phyloP scores from a whole-genome alignment of 2,888 invertebrate genomes.

The Eupeodes latifasciatus region DNA sequence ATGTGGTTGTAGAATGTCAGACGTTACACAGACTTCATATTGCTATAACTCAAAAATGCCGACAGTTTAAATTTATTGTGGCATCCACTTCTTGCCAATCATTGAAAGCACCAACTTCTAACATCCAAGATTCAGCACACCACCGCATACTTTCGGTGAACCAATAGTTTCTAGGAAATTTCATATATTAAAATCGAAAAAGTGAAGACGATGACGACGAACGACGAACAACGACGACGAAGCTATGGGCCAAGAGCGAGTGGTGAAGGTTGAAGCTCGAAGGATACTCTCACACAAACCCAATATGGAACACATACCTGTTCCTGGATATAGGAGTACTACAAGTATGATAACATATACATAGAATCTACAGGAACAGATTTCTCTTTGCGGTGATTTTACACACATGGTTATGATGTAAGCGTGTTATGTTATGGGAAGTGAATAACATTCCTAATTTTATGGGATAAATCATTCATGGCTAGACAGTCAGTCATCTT shows the following conservation, averaged over 20 bases:
- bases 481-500: conserved; percentile 75
- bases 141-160: neutral
- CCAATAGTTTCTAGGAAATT: conserved; percentile 46
- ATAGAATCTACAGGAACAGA: conserved; percentile 17
- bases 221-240: neutral
- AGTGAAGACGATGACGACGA: neutral
- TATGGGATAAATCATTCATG: conserved; percentile 83
- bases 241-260: neutral
- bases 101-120: conserved; percentile 6
- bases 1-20: conserved; percentile 16
- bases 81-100: conserved; percentile 30
- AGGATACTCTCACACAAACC: neutral
- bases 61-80: conserved; percentile 55
- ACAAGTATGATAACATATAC: too few relatives aligned
- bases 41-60: conserved; percentile 31
- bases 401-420: conserved; percentile 67
- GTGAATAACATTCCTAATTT: conserved; percentile 77
- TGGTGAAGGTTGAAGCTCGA: neutral
- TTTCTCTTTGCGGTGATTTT: conserved; percentile 63
- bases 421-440: conserved; percentile 57
- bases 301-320: too few relatives aligned
- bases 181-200: conserved; percentile 22
- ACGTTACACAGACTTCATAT: neutral
- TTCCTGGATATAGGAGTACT: too few relatives aligned
- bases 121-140: conserved; percentile 6